These are phyloP conservation scores for Caenorhabditis plicata DNA, from an alignment of 2,888 invertebrate species.

Conservation along the genomic window DNA sequence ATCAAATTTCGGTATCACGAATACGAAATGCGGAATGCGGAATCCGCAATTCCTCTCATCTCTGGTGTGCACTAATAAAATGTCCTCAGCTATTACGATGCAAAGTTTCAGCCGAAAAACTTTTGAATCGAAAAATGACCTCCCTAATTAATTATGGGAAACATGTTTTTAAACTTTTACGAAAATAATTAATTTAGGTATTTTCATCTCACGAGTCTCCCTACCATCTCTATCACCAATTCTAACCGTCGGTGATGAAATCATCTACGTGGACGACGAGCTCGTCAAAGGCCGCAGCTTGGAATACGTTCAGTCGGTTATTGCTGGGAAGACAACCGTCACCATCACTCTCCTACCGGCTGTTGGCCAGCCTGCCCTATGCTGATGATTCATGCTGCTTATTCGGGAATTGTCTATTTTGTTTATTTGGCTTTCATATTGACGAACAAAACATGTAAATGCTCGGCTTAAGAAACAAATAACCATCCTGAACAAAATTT, in stretches of 20 bases:
- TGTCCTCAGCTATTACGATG: too few species aligned
- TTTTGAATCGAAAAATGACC: too few species aligned
- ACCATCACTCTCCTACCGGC: constrained; percentile 46
- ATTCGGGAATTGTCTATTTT: not conserved
- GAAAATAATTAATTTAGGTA: constrained; percentile 33
- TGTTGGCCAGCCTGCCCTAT: constrained; percentile 44
- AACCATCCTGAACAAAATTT: not conserved
- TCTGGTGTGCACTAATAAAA: too few species aligned
- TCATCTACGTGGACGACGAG: constrained; percentile 53
- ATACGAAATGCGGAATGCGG: too few species aligned
- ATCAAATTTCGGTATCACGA: too few species aligned
- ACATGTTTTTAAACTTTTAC: not conserved
- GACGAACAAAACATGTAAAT: not conserved
- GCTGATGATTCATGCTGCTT: constrained; percentile 8
- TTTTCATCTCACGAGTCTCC: constrained; percentile 56
- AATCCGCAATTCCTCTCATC: too few species aligned
- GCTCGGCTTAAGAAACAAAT: not conserved
- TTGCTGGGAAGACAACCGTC: constrained; percentile 50
- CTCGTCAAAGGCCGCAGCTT: constrained; percentile 46
- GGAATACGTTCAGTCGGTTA: constrained; percentile 51
- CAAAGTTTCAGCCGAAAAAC: too few species aligned
- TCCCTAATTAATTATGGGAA: not conserved
- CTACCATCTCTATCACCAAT: constrained; percentile 48
- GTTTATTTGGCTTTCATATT: too few species aligned
- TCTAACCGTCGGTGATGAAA: constrained; percentile 55